Conservation (phyloP, 2,797 vertebrate genomes). For the Protosalanx chinensis region DNA sequence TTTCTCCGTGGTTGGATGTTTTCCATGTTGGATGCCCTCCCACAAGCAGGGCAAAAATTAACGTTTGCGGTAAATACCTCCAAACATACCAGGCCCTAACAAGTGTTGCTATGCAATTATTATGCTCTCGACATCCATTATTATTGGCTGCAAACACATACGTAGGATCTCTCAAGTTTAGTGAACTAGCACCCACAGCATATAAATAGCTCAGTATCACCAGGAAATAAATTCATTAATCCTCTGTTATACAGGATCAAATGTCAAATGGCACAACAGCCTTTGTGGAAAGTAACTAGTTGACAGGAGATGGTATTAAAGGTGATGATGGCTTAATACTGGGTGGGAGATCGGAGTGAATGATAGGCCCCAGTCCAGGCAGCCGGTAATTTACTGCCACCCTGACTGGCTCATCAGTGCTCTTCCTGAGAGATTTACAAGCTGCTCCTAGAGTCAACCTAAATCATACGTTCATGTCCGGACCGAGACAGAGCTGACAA, state of each 20-base stretch:
- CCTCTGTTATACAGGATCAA: background rate
- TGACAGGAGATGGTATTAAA: constrained; percentile 11
- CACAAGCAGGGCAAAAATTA: background rate
- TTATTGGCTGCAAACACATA: constrained; percentile 14
- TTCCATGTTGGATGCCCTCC: background rate
- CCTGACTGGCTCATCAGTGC: constrained; percentile 34
- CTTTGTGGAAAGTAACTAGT: constrained; percentile 23
- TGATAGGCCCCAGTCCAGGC: constrained; percentile 22
- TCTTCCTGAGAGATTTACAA: constrained; percentile 43
- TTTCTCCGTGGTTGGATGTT: too few relatives aligned
- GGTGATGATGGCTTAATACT: constrained; percentile 35
- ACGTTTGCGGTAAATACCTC: constrained; percentile 9
- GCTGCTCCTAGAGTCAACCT: constrained; percentile 18
- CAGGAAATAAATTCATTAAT: too few relatives aligned
- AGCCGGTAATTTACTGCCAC: constrained; percentile 25
- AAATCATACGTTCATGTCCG: constrained; percentile 27
- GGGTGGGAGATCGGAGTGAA: constrained; percentile 25
- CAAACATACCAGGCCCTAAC: constrained; percentile 16
- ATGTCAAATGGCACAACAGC: constrained; percentile 12
- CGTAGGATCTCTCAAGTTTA: constrained; percentile 12
- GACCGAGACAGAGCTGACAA: constrained; percentile 19
- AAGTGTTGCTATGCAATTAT: constrained; percentile 28
- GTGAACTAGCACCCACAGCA: constrained; percentile 12
- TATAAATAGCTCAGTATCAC: background rate
- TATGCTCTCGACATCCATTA: constrained; percentile 8